Base-by-base conservation (phyloP, 2,888 invertebrate genomes). In the Pterobdella sp. region DNA sequence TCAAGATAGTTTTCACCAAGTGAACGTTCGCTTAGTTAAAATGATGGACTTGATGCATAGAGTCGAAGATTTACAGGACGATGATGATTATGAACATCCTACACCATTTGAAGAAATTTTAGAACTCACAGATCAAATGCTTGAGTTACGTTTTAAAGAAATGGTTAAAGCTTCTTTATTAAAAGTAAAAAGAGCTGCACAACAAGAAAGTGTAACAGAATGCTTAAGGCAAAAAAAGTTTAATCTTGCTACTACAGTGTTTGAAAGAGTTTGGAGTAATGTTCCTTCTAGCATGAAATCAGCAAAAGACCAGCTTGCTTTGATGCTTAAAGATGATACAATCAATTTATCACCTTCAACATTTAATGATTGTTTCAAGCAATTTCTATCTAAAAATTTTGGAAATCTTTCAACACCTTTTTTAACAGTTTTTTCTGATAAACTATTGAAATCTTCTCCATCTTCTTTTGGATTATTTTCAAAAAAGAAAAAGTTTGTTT, bases 381-480 rank as follows among this genome's bases (percentile, higher is more conserved):
- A 71, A 36, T 71, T 71, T 35, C 56, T 71, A n/a, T 71, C 71
- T 10, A 71, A 71, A 31, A 34, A 71, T 52, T 71, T 71, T 37
- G 63, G 36, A 34, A n/a, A 32, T n/a, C 26, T 63, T 63, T 32
- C 60, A 35, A 36, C 37, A 18, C 63, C 71, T 1, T 71, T 71
- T 63, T 32, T 71, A 35, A 71, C 35, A 26, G 34, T 34, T 26
- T 35, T 52, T 71, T 60, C 63, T 26, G 71, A 71, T 22, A 71
- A 71, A 14, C 34, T 71, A 18, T 29, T 71, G 34, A 56, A 71
- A 22, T 18, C 35, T 63, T 71, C 31, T 34, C 60, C 60, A 35
- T 18, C 36, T 35, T 35, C 18, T 35, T 52, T 71, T 71, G 56
- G 35, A 32, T 34, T 71, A 22, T 31, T n/a, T 37, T 36, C 34